These are phyloP conservation scores for Eupsilia transversa DNA, from an alignment of 2,888 invertebrate genomes.

Conservation along the genomic window DNA sequence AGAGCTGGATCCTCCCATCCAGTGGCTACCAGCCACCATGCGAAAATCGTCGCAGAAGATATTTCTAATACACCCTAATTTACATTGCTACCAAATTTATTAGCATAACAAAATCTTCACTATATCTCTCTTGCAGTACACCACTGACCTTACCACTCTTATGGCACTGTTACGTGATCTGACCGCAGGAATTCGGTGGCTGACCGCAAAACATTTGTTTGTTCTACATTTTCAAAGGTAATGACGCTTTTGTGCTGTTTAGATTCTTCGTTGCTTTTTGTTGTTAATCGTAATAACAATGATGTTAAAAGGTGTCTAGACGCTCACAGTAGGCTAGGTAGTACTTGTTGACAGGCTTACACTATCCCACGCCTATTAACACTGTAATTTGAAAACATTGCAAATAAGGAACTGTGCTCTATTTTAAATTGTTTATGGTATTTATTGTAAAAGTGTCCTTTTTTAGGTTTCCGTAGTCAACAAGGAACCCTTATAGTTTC, in stretches of 20 bases:
- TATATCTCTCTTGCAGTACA: slow-evolving; percentile 5
- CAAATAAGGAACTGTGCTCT: too few species aligned
- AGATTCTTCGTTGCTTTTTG: not conserved
- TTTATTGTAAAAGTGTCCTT: too few species aligned
- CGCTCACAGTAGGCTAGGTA: too few species aligned
- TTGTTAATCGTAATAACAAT: too few species aligned
- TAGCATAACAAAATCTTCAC: not conserved
- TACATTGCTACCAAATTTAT: not conserved
- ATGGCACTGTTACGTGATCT: not conserved
- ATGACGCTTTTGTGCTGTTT: not conserved
- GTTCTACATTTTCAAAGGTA: not conserved
- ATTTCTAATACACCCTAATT: not conserved
- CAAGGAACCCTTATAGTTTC: too few species aligned
- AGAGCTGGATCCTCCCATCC: not conserved
- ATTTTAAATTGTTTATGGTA: too few species aligned
- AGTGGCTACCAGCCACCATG: not conserved
- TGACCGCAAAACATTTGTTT: slow-evolving; percentile 24
- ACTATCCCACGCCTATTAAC: too few species aligned
- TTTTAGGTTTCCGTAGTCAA: too few species aligned
- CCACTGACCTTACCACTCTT: not conserved
- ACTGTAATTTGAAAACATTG: too few species aligned
- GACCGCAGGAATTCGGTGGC: slow-evolving; percentile 27
- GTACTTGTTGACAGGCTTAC: too few species aligned
- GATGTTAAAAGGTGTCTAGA: too few species aligned
- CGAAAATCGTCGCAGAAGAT: not conserved